Percentiles rank a stretch among this genome's conserved stretches.
phyloP scores from a whole-genome alignment of 2,888 invertebrate species.

The Embidobia sp. region DNA sequence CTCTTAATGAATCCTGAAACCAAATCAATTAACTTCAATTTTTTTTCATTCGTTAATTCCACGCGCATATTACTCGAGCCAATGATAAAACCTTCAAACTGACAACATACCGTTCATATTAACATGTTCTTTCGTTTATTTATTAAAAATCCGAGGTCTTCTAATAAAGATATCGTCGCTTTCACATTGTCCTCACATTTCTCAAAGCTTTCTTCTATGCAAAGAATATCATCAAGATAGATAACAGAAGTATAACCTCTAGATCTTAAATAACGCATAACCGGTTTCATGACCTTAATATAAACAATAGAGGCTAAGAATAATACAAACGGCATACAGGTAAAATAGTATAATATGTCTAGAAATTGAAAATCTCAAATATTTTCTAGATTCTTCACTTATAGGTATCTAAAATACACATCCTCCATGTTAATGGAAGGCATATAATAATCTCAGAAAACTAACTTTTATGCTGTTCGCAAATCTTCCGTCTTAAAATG shows the following conservation, averaged over 20 bases:
- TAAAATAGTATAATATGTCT: background rate
- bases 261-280: background rate
- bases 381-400: background rate
- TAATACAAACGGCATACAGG: background rate
- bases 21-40: background rate
- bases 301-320: background rate
- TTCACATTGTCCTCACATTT: background rate
- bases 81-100: too few species aligned
- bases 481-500: background rate
- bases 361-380: background rate
- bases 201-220: background rate
- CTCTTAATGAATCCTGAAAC: background rate
- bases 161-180: background rate
- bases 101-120: conserved; percentile 24
- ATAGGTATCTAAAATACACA: background rate
- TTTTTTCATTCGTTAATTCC: conserved; percentile 16
- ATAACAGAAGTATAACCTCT: background rate
- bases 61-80: too few species aligned
- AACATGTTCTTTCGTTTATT: conserved; percentile 2
- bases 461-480: background rate
- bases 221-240: too few species aligned
- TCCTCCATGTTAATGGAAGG: background rate
- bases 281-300: background rate
- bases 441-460: background rate
- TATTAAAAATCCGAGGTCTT: background rate